Evolutionary conservation across 2,888 invertebrate species (phyloP), one percentile per base, ranked within the genome.

Genomic region (Ophioninae sp.): DNA sequence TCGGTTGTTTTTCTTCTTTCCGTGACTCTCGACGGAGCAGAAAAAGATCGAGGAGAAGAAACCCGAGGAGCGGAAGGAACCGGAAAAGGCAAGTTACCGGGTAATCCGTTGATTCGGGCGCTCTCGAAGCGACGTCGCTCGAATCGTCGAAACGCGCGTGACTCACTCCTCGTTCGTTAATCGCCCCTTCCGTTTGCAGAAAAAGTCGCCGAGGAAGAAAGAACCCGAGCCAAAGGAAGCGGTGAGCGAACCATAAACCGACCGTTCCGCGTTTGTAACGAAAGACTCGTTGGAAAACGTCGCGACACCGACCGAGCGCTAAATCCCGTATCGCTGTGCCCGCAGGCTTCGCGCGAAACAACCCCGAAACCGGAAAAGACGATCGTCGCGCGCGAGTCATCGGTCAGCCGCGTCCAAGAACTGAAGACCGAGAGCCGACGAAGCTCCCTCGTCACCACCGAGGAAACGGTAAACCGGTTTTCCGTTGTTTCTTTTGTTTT

Each of bases 401-500:
- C 92, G 7, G 84, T 92, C 70, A 91, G 89, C 64, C 87, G 91
- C 72, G 92, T 93, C 30, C 91, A 93, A 81, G 92, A 93, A 87
- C 83, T 93, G 21, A 89, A 88, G 76, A 86, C 91, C 5, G 93
- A 93, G 85, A 93, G 93, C 78, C 89, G 92, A 82, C 90, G 92
- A 82, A 93, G 92, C 82, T 93, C 93, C 7, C 70, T 93, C 37
- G 88, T 90, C 21, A 89, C 89, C 10, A 89, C 91, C 8, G 91
- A 87, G 73, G 90, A 89, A 87, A 88, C 88, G 89, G 90, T 90
- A 77, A 82, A n/a, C 79, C 41, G 44, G 57, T 44, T 68, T 61
- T 21, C 37, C 57, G 72, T 67, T 69, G 17, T 20, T 74, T 82
- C 37, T 61, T 21, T 3, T 44, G 59, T 64, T 82, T 82, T 73